Evolutionary conservation across 2,888 invertebrate species (phyloP).

Genomic region (Arge pagana): DNA sequence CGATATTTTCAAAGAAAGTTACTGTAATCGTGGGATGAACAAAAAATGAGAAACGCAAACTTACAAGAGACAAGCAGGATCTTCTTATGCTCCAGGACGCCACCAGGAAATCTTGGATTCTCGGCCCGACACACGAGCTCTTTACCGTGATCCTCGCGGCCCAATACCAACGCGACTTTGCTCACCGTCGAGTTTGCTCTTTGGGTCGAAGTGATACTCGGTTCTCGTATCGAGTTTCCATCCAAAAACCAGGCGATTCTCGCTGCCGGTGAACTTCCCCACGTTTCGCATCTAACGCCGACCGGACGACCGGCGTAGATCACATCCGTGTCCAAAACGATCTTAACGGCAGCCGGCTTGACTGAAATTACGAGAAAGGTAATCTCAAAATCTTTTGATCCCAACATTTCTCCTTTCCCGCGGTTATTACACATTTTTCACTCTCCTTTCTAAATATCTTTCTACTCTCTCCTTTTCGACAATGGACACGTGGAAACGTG

Average conservation of each 20-base stretch:
- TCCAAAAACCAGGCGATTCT: slow-evolving; percentile 82
- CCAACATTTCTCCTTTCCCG: background rate
- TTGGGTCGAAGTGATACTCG: slow-evolving; percentile 65
- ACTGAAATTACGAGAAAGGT: slow-evolving; percentile 61
- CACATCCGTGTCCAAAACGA: slow-evolving; percentile 72
- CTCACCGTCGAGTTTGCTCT: slow-evolving; percentile 68
- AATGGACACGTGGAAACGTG: too few species aligned
- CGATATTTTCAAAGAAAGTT: too few species aligned
- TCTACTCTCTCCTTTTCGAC: too few species aligned
- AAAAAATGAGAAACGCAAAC: slow-evolving; percentile 61
- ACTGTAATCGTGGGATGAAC: too few species aligned
- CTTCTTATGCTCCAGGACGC: slow-evolving; percentile 77
- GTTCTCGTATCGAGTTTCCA: slow-evolving; percentile 68
- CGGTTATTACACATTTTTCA: too few species aligned
- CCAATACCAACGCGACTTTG: slow-evolving; percentile 74
- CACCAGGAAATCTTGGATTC: slow-evolving; percentile 85
- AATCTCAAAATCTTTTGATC: background rate
- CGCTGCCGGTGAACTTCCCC: slow-evolving; percentile 83
- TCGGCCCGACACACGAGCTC: slow-evolving; percentile 83
- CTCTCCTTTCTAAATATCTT: too few species aligned
- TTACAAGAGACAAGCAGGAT: slow-evolving; percentile 83
- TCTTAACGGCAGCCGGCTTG: slow-evolving; percentile 77
- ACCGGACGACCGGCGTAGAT: slow-evolving; percentile 76
- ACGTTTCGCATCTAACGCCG: slow-evolving; percentile 77
- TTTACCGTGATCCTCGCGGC: slow-evolving; percentile 80